A percentile compares a stretch with the other conserved stretches of the same genome.
These are phyloP conservation scores for Lasioglossum oenotherae DNA, from an alignment of 2,888 invertebrate genomes.

Conservation along the genomic window DNA sequence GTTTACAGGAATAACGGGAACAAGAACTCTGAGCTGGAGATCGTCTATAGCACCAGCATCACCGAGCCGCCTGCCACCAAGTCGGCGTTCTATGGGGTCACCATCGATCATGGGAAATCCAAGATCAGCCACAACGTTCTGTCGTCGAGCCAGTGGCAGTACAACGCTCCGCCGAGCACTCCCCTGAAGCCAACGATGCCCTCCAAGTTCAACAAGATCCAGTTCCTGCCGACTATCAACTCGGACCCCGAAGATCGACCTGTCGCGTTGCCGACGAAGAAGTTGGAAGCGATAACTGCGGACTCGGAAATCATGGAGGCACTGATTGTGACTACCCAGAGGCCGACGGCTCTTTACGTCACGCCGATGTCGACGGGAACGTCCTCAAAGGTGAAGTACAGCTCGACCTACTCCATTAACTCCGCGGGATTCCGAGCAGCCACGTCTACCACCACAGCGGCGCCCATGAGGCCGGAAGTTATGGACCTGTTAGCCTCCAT, in stretches of 20 bases:
- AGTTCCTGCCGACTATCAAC: constrained; percentile 43
- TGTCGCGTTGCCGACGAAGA: neutral
- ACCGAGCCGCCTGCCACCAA: constrained; percentile 31
- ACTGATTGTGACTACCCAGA: constrained; percentile 49
- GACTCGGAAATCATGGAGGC: constrained; percentile 12
- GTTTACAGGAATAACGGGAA: constrained; percentile 34
- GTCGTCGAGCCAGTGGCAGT: constrained; percentile 82
- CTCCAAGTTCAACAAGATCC: constrained; percentile 20
- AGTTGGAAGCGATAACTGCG: neutral
- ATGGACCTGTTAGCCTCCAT: constrained; percentile 84
- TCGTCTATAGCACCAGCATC: constrained; percentile 60
- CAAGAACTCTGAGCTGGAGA: constrained; percentile 21
- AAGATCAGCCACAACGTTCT: constrained; percentile 71
- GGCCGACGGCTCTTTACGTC: constrained; percentile 71
- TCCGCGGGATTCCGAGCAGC: constrained; percentile 54
- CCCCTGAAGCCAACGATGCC: constrained; percentile 49
- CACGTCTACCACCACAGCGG: constrained; percentile 63
- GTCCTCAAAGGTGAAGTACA: constrained; percentile 55
- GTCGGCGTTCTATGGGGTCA: constrained; percentile 22
- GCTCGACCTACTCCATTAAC: constrained; percentile 62
- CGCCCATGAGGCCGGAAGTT: constrained; percentile 81
- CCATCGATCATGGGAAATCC: constrained; percentile 47
- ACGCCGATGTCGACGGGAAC: constrained; percentile 71
- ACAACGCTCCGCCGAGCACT: constrained; percentile 81
- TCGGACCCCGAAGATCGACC: constrained; percentile 17